Conservation (phyloP, 1,140 invertebrate genomes). For the Diachasma alloeum region DNA sequence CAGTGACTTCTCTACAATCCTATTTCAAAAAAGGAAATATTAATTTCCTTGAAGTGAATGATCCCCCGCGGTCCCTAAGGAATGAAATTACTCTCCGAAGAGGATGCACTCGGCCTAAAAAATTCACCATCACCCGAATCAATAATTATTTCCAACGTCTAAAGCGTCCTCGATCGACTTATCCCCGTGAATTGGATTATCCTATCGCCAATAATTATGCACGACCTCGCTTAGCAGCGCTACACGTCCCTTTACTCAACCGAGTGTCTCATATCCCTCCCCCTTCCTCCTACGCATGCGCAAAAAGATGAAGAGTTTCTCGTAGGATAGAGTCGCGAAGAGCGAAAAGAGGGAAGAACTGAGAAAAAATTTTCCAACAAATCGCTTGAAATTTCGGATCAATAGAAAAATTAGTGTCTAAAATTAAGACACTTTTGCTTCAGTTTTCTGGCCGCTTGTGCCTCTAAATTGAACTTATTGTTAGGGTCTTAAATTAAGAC, state of each 20-base stretch:
- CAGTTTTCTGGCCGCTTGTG: too few species aligned
- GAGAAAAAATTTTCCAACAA: neutral
- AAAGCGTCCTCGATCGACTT: constrained; percentile 1
- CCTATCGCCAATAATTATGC: constrained; percentile 2
- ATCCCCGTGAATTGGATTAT: neutral
- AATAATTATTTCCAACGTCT: neutral
- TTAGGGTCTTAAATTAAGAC: too few species aligned
- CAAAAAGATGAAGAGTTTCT: neutral
- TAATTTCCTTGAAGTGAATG: too few species aligned
- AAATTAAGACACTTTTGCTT: too few species aligned
- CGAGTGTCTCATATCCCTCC: neutral
- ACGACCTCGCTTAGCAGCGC: neutral
- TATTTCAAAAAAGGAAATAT: too few species aligned
- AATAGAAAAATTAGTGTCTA: neutral
- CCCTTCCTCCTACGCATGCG: neutral
- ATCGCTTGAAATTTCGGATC: neutral
- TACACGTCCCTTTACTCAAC: neutral
- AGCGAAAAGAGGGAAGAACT: too few species aligned
- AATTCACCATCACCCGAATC: neutral
- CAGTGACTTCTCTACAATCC: too few species aligned
- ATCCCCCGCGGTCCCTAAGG: too few species aligned
- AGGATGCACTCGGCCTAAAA: neutral
- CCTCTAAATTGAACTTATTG: too few species aligned
- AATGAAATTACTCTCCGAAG: neutral
- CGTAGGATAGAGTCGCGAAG: too few species aligned